Evolutionary conservation across 2,888 invertebrate genomes (phyloP).

Genomic region (Schizotus pectinicornis): DNA sequence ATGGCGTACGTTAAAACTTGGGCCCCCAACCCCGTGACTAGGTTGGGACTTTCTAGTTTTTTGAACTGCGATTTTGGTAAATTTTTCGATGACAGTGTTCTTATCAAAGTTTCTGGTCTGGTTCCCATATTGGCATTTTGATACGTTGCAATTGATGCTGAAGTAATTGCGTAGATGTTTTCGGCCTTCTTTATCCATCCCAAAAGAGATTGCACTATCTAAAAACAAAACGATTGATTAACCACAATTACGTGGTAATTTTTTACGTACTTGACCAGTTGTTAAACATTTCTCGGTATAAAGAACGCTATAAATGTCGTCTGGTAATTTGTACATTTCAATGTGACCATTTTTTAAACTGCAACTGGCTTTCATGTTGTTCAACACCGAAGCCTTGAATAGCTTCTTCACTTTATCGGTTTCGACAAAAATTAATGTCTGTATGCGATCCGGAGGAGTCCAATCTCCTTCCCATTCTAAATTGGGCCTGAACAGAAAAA

Average conservation of each 20-base stretch:
- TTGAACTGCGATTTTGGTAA: constrained; percentile 33
- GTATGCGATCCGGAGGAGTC: constrained; percentile 32
- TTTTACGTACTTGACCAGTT: constrained; percentile 42
- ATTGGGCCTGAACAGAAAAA: constrained; percentile 30
- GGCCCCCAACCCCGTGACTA: constrained; percentile 53
- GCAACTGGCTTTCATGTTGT: constrained; percentile 25
- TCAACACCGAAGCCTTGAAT: constrained; percentile 29
- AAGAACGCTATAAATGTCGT: constrained; percentile 36
- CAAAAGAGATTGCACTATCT: constrained; percentile 48
- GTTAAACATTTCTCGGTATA: constrained; percentile 36
- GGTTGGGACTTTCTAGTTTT: constrained; percentile 52
- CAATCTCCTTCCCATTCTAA: constrained; percentile 38
- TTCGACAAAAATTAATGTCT: constrained; percentile 41
- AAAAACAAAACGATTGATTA: constrained; percentile 27
- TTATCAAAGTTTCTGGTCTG: constrained; percentile 43
- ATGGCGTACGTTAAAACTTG: constrained; percentile 50
- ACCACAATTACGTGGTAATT: constrained; percentile 1
- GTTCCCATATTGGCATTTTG: constrained; percentile 41
- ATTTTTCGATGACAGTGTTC: constrained; percentile 39
- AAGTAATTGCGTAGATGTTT: constrained; percentile 47
- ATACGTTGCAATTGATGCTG: constrained; percentile 44
- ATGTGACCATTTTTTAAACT: constrained; percentile 33
- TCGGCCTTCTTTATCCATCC: constrained; percentile 47
- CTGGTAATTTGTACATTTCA: constrained; percentile 33
- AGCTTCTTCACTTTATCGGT: constrained; percentile 32